Conservation (phyloP, 2,113 vertebrate genomes). For the Thryonomys swinderianus region DNA sequence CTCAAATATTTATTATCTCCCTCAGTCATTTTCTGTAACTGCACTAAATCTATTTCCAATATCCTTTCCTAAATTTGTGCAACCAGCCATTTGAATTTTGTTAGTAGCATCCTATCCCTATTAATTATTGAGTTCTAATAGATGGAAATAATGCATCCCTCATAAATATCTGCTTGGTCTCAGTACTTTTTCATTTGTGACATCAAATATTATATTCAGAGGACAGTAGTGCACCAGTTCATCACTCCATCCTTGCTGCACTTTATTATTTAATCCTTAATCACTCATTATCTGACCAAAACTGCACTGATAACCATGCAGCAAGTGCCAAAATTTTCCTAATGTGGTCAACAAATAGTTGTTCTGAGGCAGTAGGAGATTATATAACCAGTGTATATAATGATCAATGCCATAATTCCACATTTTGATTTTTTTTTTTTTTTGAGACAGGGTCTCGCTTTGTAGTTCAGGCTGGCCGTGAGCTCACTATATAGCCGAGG, state of each 20-base stretch:
- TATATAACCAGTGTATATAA: neutral
- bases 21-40: neutral
- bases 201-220: neutral
- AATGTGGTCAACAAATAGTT: neutral
- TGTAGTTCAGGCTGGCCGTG: too few relatives aligned
- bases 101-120: neutral
- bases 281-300: neutral
- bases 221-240: neutral
- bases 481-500: too few relatives aligned
- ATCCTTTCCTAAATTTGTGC: neutral
- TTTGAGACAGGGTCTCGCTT: too few relatives aligned
- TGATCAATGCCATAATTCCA: neutral
- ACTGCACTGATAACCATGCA: neutral
- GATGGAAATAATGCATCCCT: neutral
- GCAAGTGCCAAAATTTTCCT: neutral
- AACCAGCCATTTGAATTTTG: neutral
- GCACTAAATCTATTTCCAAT: neutral
- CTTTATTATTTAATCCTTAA: neutral
- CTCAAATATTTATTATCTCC: constrained; percentile 40
- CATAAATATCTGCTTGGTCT: neutral
- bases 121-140: neutral
- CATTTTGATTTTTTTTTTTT: too few relatives aligned
- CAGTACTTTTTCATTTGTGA: neutral
- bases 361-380: neutral
- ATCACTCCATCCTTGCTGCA: neutral